Evolutionary conservation across 2,888 invertebrate species (phyloP).

Genomic region (Allacma fusca): DNA sequence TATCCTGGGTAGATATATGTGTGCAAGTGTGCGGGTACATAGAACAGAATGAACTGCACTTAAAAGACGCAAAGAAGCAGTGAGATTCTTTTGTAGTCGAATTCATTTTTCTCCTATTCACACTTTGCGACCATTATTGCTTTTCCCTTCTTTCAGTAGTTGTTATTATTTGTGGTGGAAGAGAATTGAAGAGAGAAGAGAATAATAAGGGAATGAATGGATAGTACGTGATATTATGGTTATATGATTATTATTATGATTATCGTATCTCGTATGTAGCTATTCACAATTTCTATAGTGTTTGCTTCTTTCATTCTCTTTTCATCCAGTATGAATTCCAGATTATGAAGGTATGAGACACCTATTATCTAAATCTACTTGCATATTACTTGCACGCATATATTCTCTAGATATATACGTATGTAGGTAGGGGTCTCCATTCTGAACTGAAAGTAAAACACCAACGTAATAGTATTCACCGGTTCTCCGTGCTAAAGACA

Average conservation of each 20-base stretch:
- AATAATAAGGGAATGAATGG: slow-evolving; percentile 44
- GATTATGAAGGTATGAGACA: not conserved
- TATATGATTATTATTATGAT: slow-evolving; percentile 40
- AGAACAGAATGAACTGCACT: not conserved
- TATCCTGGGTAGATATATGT: too few species aligned
- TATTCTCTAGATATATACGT: too few species aligned
- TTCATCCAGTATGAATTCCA: slow-evolving; percentile 9
- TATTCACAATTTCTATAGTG: slow-evolving; percentile 28
- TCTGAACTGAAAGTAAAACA: not conserved
- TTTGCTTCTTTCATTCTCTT: slow-evolving; percentile 30
- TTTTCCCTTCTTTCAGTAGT: slow-evolving; percentile 38
- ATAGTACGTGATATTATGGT: slow-evolving; percentile 44
- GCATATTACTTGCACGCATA: too few species aligned
- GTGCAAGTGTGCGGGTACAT: not conserved
- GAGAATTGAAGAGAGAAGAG: slow-evolving; percentile 42
- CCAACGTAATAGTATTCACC: too few species aligned
- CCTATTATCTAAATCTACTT: slow-evolving; percentile 13
- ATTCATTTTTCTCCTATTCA: slow-evolving; percentile 47
- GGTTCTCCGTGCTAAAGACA: slow-evolving; percentile 34
- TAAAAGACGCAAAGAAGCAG: slow-evolving; percentile 24
- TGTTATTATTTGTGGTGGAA: slow-evolving; percentile 44
- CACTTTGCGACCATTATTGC: slow-evolving; percentile 46
- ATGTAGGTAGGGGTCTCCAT: not conserved
- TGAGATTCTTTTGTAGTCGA: slow-evolving; percentile 42
- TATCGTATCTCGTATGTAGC: slow-evolving; percentile 36